Conservation (phyloP, 2,113 vertebrate species). For the Erythrolamprus reginae region DNA sequence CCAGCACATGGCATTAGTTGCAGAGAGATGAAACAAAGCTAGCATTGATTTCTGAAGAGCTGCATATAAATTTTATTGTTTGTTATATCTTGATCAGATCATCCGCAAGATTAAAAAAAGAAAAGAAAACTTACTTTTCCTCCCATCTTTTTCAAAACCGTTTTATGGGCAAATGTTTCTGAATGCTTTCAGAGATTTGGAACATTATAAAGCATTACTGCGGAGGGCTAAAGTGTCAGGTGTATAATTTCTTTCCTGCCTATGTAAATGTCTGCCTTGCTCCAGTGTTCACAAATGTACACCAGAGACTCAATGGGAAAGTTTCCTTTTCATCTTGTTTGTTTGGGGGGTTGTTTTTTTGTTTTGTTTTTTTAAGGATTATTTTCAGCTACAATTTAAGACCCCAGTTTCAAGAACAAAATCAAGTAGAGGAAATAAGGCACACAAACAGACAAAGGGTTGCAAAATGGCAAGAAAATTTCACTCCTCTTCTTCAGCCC, state of each 20-base stretch:
- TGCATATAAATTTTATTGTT: slow-evolving; percentile 17
- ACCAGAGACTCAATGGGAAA: slow-evolving; percentile 39
- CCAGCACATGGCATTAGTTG: not conserved
- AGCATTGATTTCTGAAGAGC: slow-evolving; percentile 7
- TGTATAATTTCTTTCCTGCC: slow-evolving; percentile 49
- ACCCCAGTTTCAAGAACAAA: slow-evolving; percentile 33
- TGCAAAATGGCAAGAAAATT: slow-evolving; percentile 39
- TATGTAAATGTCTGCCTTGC: slow-evolving; percentile 39
- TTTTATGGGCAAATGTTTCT: slow-evolving; percentile 17
- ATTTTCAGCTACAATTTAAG: slow-evolving; percentile 55
- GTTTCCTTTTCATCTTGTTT: slow-evolving; percentile 11
- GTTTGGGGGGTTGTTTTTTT: not conserved
- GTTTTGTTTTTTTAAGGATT: not conserved
- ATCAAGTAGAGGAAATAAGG: slow-evolving; percentile 40
- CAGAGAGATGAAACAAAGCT: slow-evolving; percentile 32
- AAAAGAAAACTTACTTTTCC: not conserved
- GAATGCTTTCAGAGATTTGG: slow-evolving; percentile 14
- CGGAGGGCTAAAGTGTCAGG: slow-evolving; percentile 31
- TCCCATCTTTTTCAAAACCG: slow-evolving; percentile 28
- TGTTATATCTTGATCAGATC: slow-evolving; percentile 40
- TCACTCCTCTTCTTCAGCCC: slow-evolving; percentile 53
- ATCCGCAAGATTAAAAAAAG: slow-evolving; percentile 3
- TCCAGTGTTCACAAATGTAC: slow-evolving; percentile 28
- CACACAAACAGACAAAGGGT: slow-evolving; percentile 8
- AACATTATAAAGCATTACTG: slow-evolving; percentile 2